These are phyloP conservation scores for Drosophila vallismaia DNA, from an alignment of 2,888 invertebrate species.

Conservation along the genomic window DNA sequence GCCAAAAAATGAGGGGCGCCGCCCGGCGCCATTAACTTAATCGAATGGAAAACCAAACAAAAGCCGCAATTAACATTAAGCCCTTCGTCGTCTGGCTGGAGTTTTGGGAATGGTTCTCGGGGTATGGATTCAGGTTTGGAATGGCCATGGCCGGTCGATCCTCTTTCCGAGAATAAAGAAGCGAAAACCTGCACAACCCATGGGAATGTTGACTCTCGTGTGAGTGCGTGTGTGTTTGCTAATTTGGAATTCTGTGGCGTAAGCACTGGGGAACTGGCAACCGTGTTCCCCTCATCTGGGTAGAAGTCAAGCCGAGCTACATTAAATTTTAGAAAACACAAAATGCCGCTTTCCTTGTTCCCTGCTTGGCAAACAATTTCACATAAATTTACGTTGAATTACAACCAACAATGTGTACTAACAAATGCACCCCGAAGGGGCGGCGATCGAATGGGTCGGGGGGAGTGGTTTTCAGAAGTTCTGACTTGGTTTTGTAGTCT, in stretches of 20 bases:
- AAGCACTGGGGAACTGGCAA: slow-evolving; percentile 26
- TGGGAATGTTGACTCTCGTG: slow-evolving; percentile 21
- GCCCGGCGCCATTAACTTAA: slow-evolving; percentile 59
- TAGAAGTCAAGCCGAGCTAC: slow-evolving; percentile 34
- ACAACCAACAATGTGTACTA: slow-evolving; percentile 56
- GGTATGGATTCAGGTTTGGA: background rate
- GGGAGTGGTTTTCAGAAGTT: slow-evolving; percentile 23
- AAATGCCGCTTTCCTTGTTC: slow-evolving; percentile 57
- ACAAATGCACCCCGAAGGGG: slow-evolving; percentile 54
- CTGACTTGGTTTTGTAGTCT: slow-evolving; percentile 35
- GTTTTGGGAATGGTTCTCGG: slow-evolving; percentile 4
- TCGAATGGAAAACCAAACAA: slow-evolving; percentile 70
- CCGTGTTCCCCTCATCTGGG: slow-evolving; percentile 1
- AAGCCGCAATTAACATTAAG: slow-evolving; percentile 63
- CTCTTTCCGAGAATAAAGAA: slow-evolving; percentile 1
- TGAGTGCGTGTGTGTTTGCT: slow-evolving; percentile 45
- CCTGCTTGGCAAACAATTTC: slow-evolving; percentile 62
- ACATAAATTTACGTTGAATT: slow-evolving; percentile 70
- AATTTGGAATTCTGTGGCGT: slow-evolving; percentile 52
- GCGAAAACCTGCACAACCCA: slow-evolving; percentile 30
- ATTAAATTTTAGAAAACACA: slow-evolving; percentile 70
- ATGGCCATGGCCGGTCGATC: background rate
- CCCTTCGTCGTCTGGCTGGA: slow-evolving; percentile 48
- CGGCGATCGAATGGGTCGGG: slow-evolving; percentile 9
- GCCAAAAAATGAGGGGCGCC: slow-evolving; percentile 17